Base-by-base conservation (phyloP, 2,888 invertebrate genomes). In the Acronicta aceris region DNA sequence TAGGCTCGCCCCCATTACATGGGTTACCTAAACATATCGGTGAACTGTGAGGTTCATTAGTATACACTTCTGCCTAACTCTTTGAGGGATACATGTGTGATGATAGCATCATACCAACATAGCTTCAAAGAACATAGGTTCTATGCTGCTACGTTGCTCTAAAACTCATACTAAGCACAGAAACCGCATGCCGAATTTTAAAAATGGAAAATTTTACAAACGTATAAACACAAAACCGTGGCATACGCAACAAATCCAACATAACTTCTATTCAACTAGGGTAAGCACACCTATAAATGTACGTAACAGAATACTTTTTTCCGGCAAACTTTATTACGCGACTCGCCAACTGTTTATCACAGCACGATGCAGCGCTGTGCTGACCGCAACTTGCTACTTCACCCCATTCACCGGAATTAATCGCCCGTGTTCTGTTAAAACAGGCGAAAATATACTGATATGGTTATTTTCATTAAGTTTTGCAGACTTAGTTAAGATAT, bases 331-430 rank as follows among this genome's bases (percentile, higher is more conserved):
- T 65, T 70, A 78, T 72, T 65, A 71, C 59, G 58, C 49, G 50
- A 58, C 62, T 64, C 45, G 60, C 59, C 60, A 69, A 61, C 73
- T 72, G 76, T 82, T 82, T 82, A 81, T 82, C 83, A 75, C 79
- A 65, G 76, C 74, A 67, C 73, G 74, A 65, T 38, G 60, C 74
- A 75, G 69, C 71, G 75, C 74, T 58, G 67, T 56, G 53, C 63
- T 71, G 79, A 81, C 81, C 80, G 50, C 82, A 81, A 73, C 67
- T 71, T 62, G 79, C 60, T 68, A 81, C 74, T 79, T 80, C 72
- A 61, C 67, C 68, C 82, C 67, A 79, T 81, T 81, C 68, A 53
- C 69, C 51, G 59, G 65, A 76, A 81, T 83, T 81, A 83, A 83
- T 79, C 76, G 82, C 50, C 68, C 65, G 59, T 75, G 62, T 52